phyloP scores from a whole-genome alignment of 2,113 vertebrate genomes.

The Corythaeola cristata region DNA sequence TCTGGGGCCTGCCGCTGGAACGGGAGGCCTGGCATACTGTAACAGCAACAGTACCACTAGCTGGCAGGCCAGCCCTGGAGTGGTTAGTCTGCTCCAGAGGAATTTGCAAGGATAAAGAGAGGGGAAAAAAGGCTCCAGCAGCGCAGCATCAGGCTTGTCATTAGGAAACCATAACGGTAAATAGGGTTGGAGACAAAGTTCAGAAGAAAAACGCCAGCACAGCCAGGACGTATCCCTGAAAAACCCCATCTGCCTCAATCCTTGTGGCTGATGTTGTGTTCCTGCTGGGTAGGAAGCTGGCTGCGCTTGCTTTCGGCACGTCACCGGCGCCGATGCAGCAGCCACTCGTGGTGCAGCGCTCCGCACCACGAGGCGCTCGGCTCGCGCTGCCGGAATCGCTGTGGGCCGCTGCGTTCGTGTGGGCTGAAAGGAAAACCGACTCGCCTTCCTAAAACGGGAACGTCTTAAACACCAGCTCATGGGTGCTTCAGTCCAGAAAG shows the following conservation, averaged over 20 bases:
- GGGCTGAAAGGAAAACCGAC: background rate
- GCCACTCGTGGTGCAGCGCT: background rate
- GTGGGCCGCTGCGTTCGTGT: background rate
- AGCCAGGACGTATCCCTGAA: background rate
- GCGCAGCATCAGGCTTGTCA: background rate
- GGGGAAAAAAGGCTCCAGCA: background rate
- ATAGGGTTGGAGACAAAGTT: background rate
- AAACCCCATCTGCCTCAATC: background rate
- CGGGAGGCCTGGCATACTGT: background rate
- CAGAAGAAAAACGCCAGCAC: background rate
- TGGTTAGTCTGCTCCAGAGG: background rate
- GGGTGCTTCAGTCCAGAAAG: background rate
- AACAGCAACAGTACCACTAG: background rate
- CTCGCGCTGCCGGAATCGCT: background rate
- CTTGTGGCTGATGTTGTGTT: background rate
- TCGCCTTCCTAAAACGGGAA: background rate
- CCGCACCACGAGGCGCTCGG: rapidly evolving
- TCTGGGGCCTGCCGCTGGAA: background rate
- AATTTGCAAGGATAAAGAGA: background rate
- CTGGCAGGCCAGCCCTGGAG: background rate
- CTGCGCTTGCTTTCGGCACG: rapidly evolving
- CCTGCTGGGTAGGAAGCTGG: background rate
- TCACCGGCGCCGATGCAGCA: background rate
- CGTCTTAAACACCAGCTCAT: background rate
- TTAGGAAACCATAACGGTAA: background rate